A percentile compares a stretch with the other conserved stretches of the same genome.
These are phyloP conservation scores for Bruchidius siliquastri DNA, from an alignment of 2,888 invertebrate genomes.

Conservation along the genomic window DNA sequence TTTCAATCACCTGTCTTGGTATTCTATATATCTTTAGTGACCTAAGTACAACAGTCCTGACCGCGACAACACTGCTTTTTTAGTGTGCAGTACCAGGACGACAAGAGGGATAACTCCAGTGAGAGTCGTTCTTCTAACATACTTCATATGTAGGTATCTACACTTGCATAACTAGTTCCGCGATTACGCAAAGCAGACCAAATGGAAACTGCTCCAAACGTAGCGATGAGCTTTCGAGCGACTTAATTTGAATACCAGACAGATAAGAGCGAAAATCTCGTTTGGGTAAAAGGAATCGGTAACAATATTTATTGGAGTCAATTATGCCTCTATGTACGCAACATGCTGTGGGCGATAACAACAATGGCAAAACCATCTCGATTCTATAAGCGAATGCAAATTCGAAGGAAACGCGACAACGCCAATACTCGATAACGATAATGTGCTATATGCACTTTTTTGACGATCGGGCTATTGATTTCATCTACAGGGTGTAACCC, in stretches of 20 bases:
- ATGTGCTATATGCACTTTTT: background rate
- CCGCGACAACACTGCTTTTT: too few relatives aligned
- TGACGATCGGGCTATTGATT: background rate
- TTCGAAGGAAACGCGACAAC: conserved; percentile 13
- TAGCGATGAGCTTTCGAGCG: background rate
- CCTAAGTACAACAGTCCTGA: too few relatives aligned
- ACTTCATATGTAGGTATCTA: background rate
- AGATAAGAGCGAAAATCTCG: conserved; percentile 1
- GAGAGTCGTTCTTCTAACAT: background rate
- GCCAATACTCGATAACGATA: background rate
- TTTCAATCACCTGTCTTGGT: too few relatives aligned
- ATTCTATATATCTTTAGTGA: too few relatives aligned
- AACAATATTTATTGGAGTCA: conserved; percentile 12
- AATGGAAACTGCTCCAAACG: background rate
- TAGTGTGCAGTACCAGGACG: too few relatives aligned
- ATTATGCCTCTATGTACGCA: conserved; percentile 21
- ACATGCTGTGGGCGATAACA: conserved; percentile 20
- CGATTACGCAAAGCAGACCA: background rate
- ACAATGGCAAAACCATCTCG: conserved; percentile 22
- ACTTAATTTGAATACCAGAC: background rate
- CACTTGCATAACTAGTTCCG: background rate
- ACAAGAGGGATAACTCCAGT: too few relatives aligned
- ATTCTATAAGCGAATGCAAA: conserved; percentile 24
- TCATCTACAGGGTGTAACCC: background rate
- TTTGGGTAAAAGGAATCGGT: conserved; percentile 11